Percentiles rank a stretch among this genome's conserved stretches.
These are phyloP conservation scores for Mormyrus iriodes DNA, from an alignment of 2,113 vertebrate genomes.

Conservation along the genomic window DNA sequence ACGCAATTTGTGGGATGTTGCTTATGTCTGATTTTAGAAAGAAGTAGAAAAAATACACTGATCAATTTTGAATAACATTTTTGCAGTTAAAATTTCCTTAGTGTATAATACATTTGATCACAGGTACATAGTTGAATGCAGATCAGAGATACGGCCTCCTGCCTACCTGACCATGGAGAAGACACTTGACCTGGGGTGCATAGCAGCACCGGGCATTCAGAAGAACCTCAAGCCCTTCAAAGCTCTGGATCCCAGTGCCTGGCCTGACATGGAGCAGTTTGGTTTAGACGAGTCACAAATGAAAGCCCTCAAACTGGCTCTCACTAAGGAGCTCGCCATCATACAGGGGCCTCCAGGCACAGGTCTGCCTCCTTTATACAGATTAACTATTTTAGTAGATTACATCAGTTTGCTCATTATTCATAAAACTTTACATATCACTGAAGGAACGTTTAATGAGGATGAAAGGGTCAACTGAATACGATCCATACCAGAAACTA, in stretches of 20 bases:
- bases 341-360: conserved; percentile 95
- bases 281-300: conserved; percentile 83
- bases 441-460: background rate
- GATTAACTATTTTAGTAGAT: background rate
- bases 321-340: conserved; percentile 88
- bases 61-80: background rate
- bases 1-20: background rate
- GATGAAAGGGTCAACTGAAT: background rate
- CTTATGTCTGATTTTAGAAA: background rate
- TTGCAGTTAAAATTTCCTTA: background rate
- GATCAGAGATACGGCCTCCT: conserved; percentile 60
- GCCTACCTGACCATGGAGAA: conserved; percentile 59
- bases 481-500: background rate
- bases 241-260: conserved; percentile 59
- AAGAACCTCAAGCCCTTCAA: conserved; percentile 42
- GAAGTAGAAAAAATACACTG: background rate
- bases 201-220: conserved; percentile 38
- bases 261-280: conserved; percentile 72
- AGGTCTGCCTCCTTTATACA: conserved; percentile 55
- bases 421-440: background rate
- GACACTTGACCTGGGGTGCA: conserved; percentile 61
- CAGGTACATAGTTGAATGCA: conserved; percentile 83
- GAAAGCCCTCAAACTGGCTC: conserved; percentile 74
- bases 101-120: background rate
- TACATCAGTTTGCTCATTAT: background rate